Base-by-base conservation (phyloP, 2,113 vertebrate species). In the Arenaria interpres region DNA sequence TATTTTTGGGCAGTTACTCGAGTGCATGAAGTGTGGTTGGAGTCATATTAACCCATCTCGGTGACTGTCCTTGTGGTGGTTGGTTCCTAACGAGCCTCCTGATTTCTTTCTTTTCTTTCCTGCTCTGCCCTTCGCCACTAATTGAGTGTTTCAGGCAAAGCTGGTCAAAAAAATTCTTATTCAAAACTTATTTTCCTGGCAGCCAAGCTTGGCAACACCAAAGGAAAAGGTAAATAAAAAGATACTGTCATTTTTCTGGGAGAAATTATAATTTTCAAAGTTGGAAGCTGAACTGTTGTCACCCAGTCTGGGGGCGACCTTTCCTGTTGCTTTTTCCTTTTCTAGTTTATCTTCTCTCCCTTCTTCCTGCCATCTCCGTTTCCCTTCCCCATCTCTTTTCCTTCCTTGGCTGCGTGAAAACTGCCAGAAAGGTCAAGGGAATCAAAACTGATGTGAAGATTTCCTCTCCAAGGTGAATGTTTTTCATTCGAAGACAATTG, bases 91-190 rank as follows among this genome's bases (percentile, higher is more conserved):
- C 3, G 28, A 90, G 23, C 46, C 4, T 46, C 39, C 46, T 84
- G 46, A 28, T 90, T 66, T 83, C 54, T 66, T 90, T 85, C 50
- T 74, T 69, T 64, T 71, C 16, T 57, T 56, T 7, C 67, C 35
- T 85, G 51, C 35, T 79, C 68, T 77, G 62, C 35, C 68, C n/a
- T 88, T 80, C 79, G 41, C 28, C 53, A 32, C 33, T 92, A 84
- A 85, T 76, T 41, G 45, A 91, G 43, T 81, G 67, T 93, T 95
- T 88, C 76, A 81, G 56, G 76, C 63, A 94, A 89, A 92, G 73
- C 56, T 57, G 79, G 64, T 89, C 92, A 96, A 94, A 94, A 94
- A 85, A 53, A 72, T 75, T 94, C 93, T 77, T 84, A 86, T 94
- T 96, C 76, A 90, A 68, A 91, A 91, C 48, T 88, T 85, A 82